These are phyloP conservation scores for Leptopilina clavipes DNA, from an alignment of 1,140 invertebrate genomes.

Conservation along the genomic window DNA sequence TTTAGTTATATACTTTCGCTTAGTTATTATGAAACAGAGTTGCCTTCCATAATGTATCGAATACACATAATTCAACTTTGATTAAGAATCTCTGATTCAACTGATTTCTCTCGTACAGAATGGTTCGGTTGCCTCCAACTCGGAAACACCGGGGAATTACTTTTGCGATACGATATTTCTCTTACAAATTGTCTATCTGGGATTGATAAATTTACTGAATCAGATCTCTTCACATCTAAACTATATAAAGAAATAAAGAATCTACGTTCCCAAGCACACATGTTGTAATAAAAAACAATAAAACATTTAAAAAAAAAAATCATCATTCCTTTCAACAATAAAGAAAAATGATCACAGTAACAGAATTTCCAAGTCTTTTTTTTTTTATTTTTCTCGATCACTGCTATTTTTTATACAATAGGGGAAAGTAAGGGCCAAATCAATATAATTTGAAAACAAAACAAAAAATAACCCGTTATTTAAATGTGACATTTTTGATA, in stretches of 20 bases:
- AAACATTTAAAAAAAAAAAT: no score
- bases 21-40: not conserved
- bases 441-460: not conserved
- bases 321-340: no score
- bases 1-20: not conserved
- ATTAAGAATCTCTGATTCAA: conserved; percentile 20
- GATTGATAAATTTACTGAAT: conserved; percentile 20
- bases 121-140: conserved; percentile 8
- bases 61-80: conserved; percentile 11
- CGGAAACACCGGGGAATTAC: not conserved
- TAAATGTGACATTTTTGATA: conserved; percentile 7
- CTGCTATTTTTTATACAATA: no score
- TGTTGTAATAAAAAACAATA: no score
- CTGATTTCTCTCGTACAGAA: conserved; percentile 11
- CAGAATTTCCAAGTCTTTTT: no score
- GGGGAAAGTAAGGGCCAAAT: no score
- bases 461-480: not conserved
- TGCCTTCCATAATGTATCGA: not conserved
- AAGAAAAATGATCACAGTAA: no score
- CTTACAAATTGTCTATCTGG: not conserved
- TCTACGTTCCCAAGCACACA: no score
- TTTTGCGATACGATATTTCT: not conserved
- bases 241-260: not conserved
- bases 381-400: no score
- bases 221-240: not conserved